A percentile compares a stretch with the other conserved stretches of the same genome.
Conservation (phyloP, 2,113 vertebrate species). For the Scomber japonicus region DNA sequence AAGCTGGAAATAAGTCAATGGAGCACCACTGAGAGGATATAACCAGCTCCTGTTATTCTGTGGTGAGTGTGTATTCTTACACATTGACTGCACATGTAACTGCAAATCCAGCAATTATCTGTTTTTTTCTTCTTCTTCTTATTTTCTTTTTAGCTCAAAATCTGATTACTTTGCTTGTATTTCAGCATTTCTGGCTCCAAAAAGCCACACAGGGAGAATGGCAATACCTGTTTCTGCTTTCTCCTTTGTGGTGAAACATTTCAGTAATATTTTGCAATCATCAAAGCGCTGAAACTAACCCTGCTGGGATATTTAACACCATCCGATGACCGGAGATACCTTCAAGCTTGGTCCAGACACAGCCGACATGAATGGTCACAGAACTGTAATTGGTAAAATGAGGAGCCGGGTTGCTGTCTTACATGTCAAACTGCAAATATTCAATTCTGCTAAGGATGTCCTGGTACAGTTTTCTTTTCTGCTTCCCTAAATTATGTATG, state of each 20-base stretch:
- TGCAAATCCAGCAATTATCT: slow-evolving; percentile 46
- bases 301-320: slow-evolving; percentile 14
- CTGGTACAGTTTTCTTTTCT: slow-evolving; percentile 11
- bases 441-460: slow-evolving; percentile 6
- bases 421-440: background rate
- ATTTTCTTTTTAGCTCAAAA: slow-evolving; percentile 12
- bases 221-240: slow-evolving; percentile 28
- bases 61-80: slow-evolving; percentile 31
- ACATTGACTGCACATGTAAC: background rate
- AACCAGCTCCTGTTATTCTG: slow-evolving; percentile 21
- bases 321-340: slow-evolving; percentile 23
- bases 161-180: slow-evolving; percentile 44
- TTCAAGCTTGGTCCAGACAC: background rate
- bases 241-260: slow-evolving; percentile 31
- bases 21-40: slow-evolving; percentile 4
- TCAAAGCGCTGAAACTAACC: slow-evolving; percentile 46
- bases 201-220: slow-evolving; percentile 11
- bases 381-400: background rate
- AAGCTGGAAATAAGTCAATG: slow-evolving; percentile 62
- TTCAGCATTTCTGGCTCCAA: slow-evolving; percentile 46
- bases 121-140: slow-evolving; percentile 8
- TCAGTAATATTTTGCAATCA: slow-evolving; percentile 44
- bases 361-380: slow-evolving; percentile 14
- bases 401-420: background rate
- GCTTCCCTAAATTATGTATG: background rate